phyloP scores from a whole-genome alignment of 1,140 invertebrate genomes.

The Dysdera silvatica region DNA sequence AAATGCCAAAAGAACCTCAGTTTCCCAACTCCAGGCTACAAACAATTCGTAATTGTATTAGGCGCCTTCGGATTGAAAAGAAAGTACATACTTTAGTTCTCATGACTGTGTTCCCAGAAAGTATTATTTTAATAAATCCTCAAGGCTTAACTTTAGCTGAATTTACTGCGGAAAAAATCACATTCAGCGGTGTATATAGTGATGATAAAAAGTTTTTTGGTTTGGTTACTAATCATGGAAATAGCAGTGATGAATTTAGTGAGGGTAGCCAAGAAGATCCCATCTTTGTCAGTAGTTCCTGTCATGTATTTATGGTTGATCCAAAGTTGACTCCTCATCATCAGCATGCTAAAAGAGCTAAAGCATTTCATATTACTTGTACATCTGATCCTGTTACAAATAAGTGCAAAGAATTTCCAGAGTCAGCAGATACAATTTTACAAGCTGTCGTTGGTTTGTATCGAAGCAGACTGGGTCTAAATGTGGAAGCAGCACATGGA shows the following conservation, averaged over 20 bases:
- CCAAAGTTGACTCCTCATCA: constrained; percentile 62
- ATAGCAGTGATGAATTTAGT: constrained; percentile 34
- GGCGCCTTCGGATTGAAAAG: constrained; percentile 78
- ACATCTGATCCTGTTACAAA: constrained; percentile 46
- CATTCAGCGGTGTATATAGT: constrained; percentile 79
- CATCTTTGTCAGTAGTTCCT: constrained; percentile 66
- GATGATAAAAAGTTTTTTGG: constrained; percentile 80
- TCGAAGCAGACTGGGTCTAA: constrained; percentile 41
- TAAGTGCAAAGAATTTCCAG: constrained; percentile 64
- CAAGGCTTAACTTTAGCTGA: constrained; percentile 57
- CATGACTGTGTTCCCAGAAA: constrained; percentile 70
- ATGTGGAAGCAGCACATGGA: constrained; percentile 38
- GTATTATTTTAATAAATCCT: constrained; percentile 64
- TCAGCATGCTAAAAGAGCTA: constrained; percentile 64
- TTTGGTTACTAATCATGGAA: constrained; percentile 67
- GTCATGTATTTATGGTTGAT: constrained; percentile 91
- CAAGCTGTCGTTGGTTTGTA: constrained; percentile 42
- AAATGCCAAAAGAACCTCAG: constrained; percentile 79
- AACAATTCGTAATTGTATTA: constrained; percentile 68
- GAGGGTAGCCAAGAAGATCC: constrained; percentile 35
- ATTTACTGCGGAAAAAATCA: constrained; percentile 74
- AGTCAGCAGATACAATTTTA: constrained; percentile 76
- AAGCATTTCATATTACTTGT: constrained; percentile 68
- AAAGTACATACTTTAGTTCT: constrained; percentile 75
- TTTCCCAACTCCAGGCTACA: constrained; percentile 54